Base-by-base conservation (phyloP, 1,140 invertebrate genomes). In the Neodiprion fabricii region DNA sequence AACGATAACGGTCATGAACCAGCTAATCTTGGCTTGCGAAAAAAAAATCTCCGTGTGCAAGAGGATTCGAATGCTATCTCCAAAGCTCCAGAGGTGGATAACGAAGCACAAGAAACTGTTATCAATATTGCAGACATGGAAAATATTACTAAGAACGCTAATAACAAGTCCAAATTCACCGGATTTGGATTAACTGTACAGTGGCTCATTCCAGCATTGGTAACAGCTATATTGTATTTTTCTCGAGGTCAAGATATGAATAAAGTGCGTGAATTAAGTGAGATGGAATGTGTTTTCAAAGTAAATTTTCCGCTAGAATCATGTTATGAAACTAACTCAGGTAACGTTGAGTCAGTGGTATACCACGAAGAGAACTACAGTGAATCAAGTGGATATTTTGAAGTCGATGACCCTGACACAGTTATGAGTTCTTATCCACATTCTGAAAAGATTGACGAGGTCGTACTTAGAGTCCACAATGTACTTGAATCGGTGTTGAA, bases 161-260 rank as follows among this genome's bases (percentile, higher is more conserved):
- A 61, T 17, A 61, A 61, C 53, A 9, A 61, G 4, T 8, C 53
- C 3, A 61, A 61, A 61, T 61, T 61, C 11, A 50, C 23, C 9
- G 11, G 17, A 8, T 49, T 79, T 9, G 74, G 76, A 67, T n/a
- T 82, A 14, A 49, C 75, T 8, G 75, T 48, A 49, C 76, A 82
- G 14, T 82, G 81, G 81, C 65, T 82, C 10, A 14, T 80, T n/a
- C 78, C 81, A 12, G 71, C 80, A 12, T 9, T 79, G 65, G 71
- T 82, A 9, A 75, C 61, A 1, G 74, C 69, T 67, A 69, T 79
- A 68, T 47, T 82, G 17, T 76, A 78, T 48, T 70, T 76, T 8
- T 73, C 76, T 11, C 67, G 76, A 7, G 74, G 75, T 68, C 28
- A 71, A n/a, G 73, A 74, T 47, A 74, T 66, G 48, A 73, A 14